Evolutionary conservation across 1,140 invertebrate species (phyloP).

Genomic region (Drosophila albomicans): DNA sequence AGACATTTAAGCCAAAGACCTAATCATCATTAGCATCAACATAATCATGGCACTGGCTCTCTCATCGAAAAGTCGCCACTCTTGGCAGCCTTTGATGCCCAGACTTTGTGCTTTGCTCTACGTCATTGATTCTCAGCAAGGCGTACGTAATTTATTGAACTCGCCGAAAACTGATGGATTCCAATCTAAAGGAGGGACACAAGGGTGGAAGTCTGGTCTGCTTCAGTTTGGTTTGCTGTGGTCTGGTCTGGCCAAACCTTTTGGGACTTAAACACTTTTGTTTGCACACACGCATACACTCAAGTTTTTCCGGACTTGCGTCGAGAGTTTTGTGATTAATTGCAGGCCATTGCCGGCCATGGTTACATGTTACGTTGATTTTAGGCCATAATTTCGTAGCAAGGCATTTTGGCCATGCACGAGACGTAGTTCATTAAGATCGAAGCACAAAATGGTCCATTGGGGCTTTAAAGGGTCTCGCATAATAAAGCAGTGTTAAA

Average conservation of each 20-base stretch:
- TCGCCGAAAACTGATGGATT: slow-evolving; percentile 53
- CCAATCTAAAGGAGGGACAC: slow-evolving; percentile 4
- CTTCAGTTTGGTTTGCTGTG: too few relatives aligned
- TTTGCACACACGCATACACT: slow-evolving; percentile 59
- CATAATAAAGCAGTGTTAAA: not conserved
- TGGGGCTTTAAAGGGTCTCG: slow-evolving; percentile 9
- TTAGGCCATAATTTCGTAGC: slow-evolving; percentile 63
- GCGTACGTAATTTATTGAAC: slow-evolving; percentile 78
- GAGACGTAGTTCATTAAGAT: slow-evolving; percentile 69
- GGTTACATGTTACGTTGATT: slow-evolving; percentile 71
- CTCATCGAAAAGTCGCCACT: slow-evolving; percentile 49
- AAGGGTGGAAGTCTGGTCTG: not conserved
- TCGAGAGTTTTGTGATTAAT: slow-evolving; percentile 68
- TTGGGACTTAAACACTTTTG: slow-evolving; percentile 75
- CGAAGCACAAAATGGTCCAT: slow-evolving; percentile 23
- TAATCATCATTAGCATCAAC: slow-evolving; percentile 83
- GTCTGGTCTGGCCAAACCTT: slow-evolving; percentile 52
- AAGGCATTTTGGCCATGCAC: slow-evolving; percentile 63
- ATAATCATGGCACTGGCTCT: slow-evolving; percentile 67
- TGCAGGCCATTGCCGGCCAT: slow-evolving; percentile 56
- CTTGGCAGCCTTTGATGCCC: slow-evolving; percentile 66
- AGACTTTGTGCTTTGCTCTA: slow-evolving; percentile 55
- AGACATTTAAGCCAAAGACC: slow-evolving; percentile 82
- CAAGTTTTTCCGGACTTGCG: slow-evolving; percentile 67
- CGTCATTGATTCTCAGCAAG: slow-evolving; percentile 66